Percentiles rank a stretch among this genome's conserved stretches.
These are phyloP conservation scores for Pangasianodon gigas DNA, from an alignment of 2,113 vertebrate species.

Conservation along the genomic window DNA sequence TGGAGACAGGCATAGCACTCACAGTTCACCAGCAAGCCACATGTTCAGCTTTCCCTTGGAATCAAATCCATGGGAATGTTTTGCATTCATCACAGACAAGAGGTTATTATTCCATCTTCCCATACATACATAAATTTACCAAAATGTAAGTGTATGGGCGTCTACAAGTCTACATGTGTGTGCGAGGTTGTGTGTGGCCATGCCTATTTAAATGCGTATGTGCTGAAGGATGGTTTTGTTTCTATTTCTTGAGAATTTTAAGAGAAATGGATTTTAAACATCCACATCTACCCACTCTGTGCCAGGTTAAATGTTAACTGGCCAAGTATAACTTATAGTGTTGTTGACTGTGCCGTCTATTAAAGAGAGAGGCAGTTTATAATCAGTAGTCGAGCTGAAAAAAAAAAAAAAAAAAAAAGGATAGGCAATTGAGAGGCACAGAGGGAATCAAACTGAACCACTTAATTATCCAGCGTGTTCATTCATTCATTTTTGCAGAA, in stretches of 20 bases:
- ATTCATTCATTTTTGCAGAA: neutral
- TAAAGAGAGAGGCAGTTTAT: constrained; percentile 6
- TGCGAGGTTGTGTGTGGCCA: constrained; percentile 12
- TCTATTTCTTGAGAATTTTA: neutral
- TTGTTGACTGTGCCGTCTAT: constrained; percentile 19
- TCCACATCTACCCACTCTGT: constrained; percentile 22
- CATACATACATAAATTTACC: constrained; percentile 23
- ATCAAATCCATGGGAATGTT: constrained; percentile 25
- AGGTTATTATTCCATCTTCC: constrained; percentile 15
- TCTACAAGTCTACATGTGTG: constrained; percentile 27
- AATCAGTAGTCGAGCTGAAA: neutral
- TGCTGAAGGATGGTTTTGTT: constrained; percentile 24
- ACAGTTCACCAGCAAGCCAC: constrained; percentile 21
- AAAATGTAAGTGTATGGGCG: constrained; percentile 9
- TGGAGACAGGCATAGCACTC: constrained; percentile 29
- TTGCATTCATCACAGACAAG: constrained; percentile 17
- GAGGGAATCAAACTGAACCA: neutral
- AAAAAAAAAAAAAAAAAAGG: neutral
- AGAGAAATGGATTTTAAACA: constrained; percentile 17
- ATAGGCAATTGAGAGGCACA: neutral
- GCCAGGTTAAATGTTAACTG: constrained; percentile 35
- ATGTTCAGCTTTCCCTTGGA: constrained; percentile 34
- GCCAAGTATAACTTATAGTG: neutral
- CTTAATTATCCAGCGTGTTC: neutral
- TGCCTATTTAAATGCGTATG: neutral